Percentiles rank a stretch among this genome's conserved stretches.
Conservation (phyloP, 2,113 vertebrate genomes). For the Daphoenositta chrysoptera region DNA sequence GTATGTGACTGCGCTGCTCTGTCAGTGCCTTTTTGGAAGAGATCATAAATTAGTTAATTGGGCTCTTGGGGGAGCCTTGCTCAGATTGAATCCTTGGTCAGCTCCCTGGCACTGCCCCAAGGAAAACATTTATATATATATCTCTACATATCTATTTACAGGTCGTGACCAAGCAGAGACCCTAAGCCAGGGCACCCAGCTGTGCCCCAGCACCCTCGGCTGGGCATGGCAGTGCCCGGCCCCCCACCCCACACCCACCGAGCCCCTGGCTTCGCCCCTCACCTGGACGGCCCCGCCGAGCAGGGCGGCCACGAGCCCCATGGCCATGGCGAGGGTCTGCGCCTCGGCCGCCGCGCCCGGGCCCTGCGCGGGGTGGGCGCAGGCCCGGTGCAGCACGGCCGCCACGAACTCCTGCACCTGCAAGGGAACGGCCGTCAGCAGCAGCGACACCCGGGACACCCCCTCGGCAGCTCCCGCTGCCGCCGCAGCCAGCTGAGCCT, state of each 20-base stretch:
- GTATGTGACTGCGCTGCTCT: background rate
- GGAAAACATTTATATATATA: background rate
- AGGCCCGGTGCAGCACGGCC: slow-evolving; percentile 81
- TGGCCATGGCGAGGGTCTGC: slow-evolving; percentile 89
- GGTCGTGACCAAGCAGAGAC: fast-evolving
- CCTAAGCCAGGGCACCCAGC: background rate
- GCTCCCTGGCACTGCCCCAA: fast-evolving
- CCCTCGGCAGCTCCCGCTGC: fast-evolving
- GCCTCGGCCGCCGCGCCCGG: slow-evolving; percentile 70
- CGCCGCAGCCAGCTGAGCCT: fast-evolving
- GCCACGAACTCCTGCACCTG: slow-evolving; percentile 88
- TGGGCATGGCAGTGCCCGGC: fast-evolving
- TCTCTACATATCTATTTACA: fast-evolving
- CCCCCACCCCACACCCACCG: fast-evolving
- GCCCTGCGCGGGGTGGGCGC: slow-evolving; percentile 57
- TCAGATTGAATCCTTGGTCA: background rate
- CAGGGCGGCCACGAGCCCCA: slow-evolving; percentile 87
- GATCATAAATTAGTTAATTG: background rate
- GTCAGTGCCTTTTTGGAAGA: background rate
- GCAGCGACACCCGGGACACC: fast-evolving
- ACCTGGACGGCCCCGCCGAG: slow-evolving; percentile 86
- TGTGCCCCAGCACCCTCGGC: fast-evolving
- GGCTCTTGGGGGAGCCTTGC: background rate
- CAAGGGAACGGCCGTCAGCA: background rate
- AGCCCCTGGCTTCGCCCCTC: background rate